Base-by-base conservation (phyloP, 2,113 vertebrate genomes). In the Conger conger region DNA sequence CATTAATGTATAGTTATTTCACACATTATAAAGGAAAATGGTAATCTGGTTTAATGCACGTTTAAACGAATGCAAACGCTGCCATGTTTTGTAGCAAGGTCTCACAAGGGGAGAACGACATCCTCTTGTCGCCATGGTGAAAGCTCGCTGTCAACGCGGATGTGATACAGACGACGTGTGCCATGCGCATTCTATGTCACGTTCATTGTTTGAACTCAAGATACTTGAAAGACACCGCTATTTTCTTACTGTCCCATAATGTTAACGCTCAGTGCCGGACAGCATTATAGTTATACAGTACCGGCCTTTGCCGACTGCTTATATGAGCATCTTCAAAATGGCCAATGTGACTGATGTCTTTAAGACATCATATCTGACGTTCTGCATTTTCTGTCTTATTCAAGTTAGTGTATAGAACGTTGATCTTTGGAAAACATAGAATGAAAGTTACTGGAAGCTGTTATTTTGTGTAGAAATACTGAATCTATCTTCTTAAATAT, bases 101-200 rank as follows among this genome's bases (percentile, higher is more conserved):
- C 18, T 63, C 18, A 63, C 11, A 73, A n/a, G 68, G 33, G 45
- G 45, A 73, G 68, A 33, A 73, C 9, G n/a, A 33, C 68, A 73
- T 73, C 68, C 68, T 33, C 27, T 33, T 73, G 68, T 73, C 68
- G 68, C 68, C 68, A 73, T 73, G 68, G 68, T 33, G 68, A 73
- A 33, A 73, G n/a, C 5, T 33, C n/a, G 4, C n/a, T 73, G 68
- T 73, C 68, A 33, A 33, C 68, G 68, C 68, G n/a, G 5, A 8
- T 63, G 57, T 8, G 23, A 63, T 27, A 63, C 18, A 63, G 23
- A 63, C 57, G 68, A 33, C 68, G 68, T 73, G 68, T 73, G 68
- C 11, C 27, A 73, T 30, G 68, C 68, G 68, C 68, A 27, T 27
- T 4, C 68, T 73, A 33, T 73, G 68, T 73, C 68, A n/a, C n/a